These are phyloP conservation scores for Campoletis sonorensis DNA, from an alignment of 1,140 invertebrate species.

Conservation along the genomic window DNA sequence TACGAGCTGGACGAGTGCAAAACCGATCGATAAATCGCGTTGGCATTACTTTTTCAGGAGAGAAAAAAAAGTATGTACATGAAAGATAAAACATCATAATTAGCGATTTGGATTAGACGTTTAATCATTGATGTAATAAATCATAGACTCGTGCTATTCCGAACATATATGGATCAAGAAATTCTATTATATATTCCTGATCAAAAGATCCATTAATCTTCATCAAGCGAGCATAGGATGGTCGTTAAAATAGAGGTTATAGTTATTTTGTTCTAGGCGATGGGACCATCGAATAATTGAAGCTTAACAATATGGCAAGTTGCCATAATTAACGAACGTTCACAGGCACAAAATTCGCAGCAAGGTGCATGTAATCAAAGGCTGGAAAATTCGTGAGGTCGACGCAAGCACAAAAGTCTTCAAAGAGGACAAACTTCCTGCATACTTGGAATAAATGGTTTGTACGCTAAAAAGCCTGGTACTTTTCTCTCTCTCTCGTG, in stretches of 20 bases:
- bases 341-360: background rate
- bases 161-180: background rate
- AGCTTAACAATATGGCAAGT: background rate
- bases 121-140: background rate
- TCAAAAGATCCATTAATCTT: background rate
- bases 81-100: background rate
- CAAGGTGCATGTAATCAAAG: constrained; percentile 19
- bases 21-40: background rate
- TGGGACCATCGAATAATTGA: background rate
- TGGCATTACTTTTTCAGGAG: background rate
- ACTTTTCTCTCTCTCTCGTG: background rate
- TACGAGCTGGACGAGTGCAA: background rate
- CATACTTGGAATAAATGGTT: background rate
- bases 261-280: background rate
- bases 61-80: constrained; percentile 4
- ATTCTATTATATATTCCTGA: background rate
- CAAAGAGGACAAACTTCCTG: background rate
- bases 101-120: background rate
- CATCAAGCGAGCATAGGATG: background rate
- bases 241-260: background rate
- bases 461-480: background rate
- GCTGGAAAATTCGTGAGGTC: constrained; percentile 43
- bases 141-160: background rate
- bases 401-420: background rate
- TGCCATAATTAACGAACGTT: background rate